Evolutionary conservation across 2,113 vertebrate genomes (phyloP).

Genomic region (Hippocampus mohnikei): DNA sequence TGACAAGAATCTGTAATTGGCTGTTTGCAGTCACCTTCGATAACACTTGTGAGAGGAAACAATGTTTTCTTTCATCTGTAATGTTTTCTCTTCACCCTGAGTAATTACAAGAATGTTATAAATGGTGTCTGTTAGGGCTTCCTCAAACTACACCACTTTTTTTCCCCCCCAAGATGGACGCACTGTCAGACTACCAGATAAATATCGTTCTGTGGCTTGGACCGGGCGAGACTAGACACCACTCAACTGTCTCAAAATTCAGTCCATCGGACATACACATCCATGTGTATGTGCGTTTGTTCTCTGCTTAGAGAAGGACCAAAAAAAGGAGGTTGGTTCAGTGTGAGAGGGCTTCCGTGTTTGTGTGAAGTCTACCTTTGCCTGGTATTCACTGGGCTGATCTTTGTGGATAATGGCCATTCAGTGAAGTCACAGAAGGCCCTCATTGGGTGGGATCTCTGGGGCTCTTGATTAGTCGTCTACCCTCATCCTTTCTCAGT

Average conservation of each 20-base stretch:
- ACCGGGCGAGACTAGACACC: no score
- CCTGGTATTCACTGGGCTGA: constrained; percentile 37
- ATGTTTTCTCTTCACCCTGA: constrained; percentile 9
- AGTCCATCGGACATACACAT: no score
- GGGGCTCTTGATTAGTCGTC: constrained; percentile 56
- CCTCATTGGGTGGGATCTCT: constrained; percentile 43
- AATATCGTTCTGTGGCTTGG: no score
- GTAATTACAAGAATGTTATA: constrained; percentile 14
- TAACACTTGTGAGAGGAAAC: constrained; percentile 43
- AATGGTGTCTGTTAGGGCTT: no score
- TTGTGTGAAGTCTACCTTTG: constrained; percentile 19
- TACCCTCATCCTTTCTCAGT: constrained; percentile 52
- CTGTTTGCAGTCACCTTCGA: constrained; percentile 50
- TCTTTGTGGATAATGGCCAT: constrained; percentile 49
- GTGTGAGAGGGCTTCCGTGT: constrained; percentile 40
- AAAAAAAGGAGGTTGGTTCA: constrained; percentile 33
- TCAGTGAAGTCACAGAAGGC: constrained; percentile 29
- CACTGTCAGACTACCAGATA: no score
- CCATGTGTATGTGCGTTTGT: no score
- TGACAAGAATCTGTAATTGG: constrained; percentile 62
- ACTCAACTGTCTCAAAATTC: no score
- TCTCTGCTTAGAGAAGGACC: no score
- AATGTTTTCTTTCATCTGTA: constrained; percentile 24
- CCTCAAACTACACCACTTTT: no score
- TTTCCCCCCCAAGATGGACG: no score